phyloP scores from a whole-genome alignment of 2,888 invertebrate genomes.

The Chrysotoxum bicinctum region DNA sequence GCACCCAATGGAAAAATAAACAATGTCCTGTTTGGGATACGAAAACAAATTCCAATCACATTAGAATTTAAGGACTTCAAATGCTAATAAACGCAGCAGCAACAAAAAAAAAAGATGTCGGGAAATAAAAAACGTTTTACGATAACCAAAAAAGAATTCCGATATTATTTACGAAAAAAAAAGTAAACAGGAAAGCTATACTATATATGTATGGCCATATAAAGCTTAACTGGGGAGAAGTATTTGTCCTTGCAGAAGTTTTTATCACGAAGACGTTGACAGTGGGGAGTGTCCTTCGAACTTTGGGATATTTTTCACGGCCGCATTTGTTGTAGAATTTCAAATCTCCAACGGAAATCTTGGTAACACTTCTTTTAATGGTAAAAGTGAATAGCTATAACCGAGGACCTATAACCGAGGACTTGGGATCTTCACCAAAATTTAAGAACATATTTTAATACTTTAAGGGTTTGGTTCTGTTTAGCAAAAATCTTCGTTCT shows the following conservation, averaged over 20 bases:
- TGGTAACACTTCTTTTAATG: no score
- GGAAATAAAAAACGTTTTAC: constrained; percentile 28
- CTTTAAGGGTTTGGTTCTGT: no score
- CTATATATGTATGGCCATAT: not conserved
- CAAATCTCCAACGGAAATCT: no score
- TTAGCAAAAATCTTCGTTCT: no score
- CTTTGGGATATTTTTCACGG: not conserved
- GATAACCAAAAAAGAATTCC: constrained; percentile 58
- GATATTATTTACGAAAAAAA: constrained; percentile 51
- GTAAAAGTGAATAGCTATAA: no score
- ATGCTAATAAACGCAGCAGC: constrained; percentile 64
- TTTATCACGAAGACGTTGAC: constrained; percentile 32
- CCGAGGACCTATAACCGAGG: no score
- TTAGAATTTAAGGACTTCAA: constrained; percentile 72
- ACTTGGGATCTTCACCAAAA: no score
- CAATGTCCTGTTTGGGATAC: constrained; percentile 58
- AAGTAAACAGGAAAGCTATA: not conserved
- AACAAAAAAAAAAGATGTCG: not conserved
- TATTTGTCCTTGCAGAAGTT: constrained; percentile 52
- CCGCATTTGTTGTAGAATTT: not conserved
- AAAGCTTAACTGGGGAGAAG: constrained; percentile 6
- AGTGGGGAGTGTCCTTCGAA: constrained; percentile 37
- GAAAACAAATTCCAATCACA: constrained; percentile 73
- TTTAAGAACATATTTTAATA: no score
- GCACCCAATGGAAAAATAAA: constrained; percentile 42